Conservation (phyloP, 2,888 invertebrate genomes). For the Amitus sp. region DNA sequence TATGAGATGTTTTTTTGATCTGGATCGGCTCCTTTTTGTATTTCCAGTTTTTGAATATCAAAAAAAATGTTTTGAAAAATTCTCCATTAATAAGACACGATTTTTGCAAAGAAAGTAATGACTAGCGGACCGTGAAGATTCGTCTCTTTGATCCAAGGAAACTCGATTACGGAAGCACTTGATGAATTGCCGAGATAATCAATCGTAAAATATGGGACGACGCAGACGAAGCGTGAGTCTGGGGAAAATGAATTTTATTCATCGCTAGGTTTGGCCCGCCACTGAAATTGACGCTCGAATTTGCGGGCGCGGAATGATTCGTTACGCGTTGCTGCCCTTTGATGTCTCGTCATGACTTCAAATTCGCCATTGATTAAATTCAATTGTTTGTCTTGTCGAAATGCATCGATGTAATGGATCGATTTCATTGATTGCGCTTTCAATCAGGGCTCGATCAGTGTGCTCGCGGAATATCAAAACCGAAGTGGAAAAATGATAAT, state of each 20-base stretch:
- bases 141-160: background rate
- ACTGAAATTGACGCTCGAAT: constrained; percentile 46
- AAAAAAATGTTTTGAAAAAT: no score
- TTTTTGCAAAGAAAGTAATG: no score
- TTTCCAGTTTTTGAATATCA: no score
- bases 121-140: no score
- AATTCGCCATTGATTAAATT: constrained; percentile 41
- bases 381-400: constrained; percentile 35
- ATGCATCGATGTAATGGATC: constrained; percentile 18
- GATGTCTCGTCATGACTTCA: constrained; percentile 39
- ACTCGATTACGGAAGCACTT: background rate
- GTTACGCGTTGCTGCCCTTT: constrained; percentile 43
- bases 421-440: constrained; percentile 6
- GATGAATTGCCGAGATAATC: background rate
- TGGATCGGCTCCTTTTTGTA: no score
- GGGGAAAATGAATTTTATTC: constrained; percentile 48
- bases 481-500: no score
- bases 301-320: constrained; percentile 41
- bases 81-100: no score
- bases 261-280: constrained; percentile 48
- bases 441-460: background rate
- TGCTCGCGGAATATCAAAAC: background rate
- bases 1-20: no score
- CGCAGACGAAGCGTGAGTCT: constrained; percentile 26
- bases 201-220: background rate